phyloP scores from a whole-genome alignment of 2,888 invertebrate species.

The Eueremaeus valkanovi region DNA sequence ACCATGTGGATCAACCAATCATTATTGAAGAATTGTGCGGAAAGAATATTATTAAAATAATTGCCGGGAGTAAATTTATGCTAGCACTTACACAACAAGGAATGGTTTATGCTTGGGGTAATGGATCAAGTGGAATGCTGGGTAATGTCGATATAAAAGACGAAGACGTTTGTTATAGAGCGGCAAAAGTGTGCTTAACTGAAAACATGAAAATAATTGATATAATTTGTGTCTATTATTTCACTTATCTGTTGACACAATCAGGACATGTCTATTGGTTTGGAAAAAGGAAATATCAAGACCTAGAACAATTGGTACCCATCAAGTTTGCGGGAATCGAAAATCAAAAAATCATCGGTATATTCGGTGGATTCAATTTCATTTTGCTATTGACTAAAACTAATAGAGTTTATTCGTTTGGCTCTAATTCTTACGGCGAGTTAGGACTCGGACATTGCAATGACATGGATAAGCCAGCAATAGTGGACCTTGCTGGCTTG shows the following conservation, averaged over 20 bases:
- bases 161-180: neutral
- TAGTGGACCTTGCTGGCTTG: neutral
- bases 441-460: slow-evolving; percentile 55
- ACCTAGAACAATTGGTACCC: neutral
- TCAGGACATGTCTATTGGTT: neutral
- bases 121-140: slow-evolving; percentile 8
- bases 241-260: neutral
- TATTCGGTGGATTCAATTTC: slow-evolving; percentile 48
- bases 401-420: slow-evolving; percentile 64
- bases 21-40: slow-evolving; percentile 16
- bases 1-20: neutral
- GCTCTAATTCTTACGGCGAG: slow-evolving; percentile 64
- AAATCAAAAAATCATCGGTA: neutral
- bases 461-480: neutral
- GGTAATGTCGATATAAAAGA: slow-evolving; percentile 6
- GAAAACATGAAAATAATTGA: neutral
- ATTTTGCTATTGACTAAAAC: slow-evolving; percentile 52
- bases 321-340: neutral
- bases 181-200: too few species aligned
- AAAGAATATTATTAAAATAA: slow-evolving; percentile 1
- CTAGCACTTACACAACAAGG: slow-evolving; percentile 4
- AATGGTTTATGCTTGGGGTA: slow-evolving; percentile 24
- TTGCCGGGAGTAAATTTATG: neutral
- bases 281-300: neutral
- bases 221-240: neutral